Evolutionary conservation across 2,888 invertebrate species (phyloP), one percentile per base, ranked within the genome.

Genomic region (Pseudanteris insignis): DNA sequence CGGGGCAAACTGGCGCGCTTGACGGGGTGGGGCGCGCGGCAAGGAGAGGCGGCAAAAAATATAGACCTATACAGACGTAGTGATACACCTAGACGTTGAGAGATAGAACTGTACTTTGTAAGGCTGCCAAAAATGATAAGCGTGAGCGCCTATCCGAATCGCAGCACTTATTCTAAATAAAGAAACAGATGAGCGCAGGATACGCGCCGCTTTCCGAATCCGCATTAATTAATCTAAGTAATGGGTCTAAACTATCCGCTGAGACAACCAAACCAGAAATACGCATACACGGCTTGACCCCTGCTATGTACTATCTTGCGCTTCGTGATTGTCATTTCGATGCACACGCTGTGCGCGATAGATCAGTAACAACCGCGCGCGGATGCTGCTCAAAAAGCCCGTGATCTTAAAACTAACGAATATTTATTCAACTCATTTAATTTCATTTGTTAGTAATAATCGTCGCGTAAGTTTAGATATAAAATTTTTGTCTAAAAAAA

Each of bases 51-150:
- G n/a, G n/a, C 14, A 30, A 37, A 41, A 41, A 48, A 36, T 37
- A 48, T 40, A 40, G 47, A 46, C 13, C 26, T 40, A 44, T 2
- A 43, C 43, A 37, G 11, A 32, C 36, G 40, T 34, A 58, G 26
- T 38, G 40, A 36, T 46, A 40, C 46, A 51, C 51, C 28, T 44
- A 58, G 37, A 48, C 53, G 51, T 36, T 33, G 40, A 54, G 24
- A 54, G 57, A 57, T 43, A 30, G 41, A 37, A 51, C 37, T 33
- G 55, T 25, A 57, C 41, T 57, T 62, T 57, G 62, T 57, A 34
- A 47, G 51, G 34, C 57, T 62, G 62, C 62, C 62, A 62, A 62
- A 57, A 62, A 57, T 62, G 62, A 62, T 62, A 62, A 57, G 53
- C 57, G 53, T 43, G 36, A 51, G 59, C 59, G 41, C 59, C 59